A percentile compares a stretch with the other conserved stretches of the same genome.
These are phyloP conservation scores for Rhincodon typus DNA, from an alignment of 2,797 vertebrate genomes.

Conservation along the genomic window DNA sequence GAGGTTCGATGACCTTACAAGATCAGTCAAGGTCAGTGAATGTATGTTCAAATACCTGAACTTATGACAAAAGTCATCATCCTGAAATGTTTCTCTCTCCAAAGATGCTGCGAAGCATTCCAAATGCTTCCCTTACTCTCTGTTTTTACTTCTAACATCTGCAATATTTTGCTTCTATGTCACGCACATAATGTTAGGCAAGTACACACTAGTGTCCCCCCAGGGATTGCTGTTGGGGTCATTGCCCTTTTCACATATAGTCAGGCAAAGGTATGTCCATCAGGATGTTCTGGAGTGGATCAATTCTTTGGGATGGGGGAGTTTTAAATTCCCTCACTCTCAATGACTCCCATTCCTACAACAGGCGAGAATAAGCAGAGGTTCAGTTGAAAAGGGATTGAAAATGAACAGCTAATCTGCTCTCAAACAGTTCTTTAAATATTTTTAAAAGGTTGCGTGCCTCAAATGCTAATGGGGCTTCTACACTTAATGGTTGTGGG, in stretches of 20 bases:
- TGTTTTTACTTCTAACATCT: neutral
- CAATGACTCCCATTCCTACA: neutral
- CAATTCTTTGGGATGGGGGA: neutral
- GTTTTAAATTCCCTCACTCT: neutral
- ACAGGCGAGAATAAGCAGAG: neutral
- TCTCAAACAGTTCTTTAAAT: neutral
- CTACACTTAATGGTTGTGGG: no score
- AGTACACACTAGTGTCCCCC: neutral
- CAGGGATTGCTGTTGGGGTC: no score
- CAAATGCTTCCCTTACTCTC: neutral
- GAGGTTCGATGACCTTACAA: neutral
- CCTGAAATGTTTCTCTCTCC: neutral
- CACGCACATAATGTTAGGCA: neutral
- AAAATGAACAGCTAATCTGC: neutral
- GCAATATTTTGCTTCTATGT: neutral
- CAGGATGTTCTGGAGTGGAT: no score
- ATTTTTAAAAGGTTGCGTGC: neutral
- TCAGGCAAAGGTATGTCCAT: no score
- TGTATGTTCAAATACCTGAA: neutral
- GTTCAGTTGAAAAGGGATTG: neutral
- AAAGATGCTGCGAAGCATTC: neutral
- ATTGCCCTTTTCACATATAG: neutral
- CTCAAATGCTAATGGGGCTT: neutral
- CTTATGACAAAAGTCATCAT: neutral
- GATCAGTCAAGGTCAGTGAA: neutral